These are phyloP conservation scores for Pasiphila rectangulata DNA, from an alignment of 2,888 invertebrate species.

Conservation along the genomic window DNA sequence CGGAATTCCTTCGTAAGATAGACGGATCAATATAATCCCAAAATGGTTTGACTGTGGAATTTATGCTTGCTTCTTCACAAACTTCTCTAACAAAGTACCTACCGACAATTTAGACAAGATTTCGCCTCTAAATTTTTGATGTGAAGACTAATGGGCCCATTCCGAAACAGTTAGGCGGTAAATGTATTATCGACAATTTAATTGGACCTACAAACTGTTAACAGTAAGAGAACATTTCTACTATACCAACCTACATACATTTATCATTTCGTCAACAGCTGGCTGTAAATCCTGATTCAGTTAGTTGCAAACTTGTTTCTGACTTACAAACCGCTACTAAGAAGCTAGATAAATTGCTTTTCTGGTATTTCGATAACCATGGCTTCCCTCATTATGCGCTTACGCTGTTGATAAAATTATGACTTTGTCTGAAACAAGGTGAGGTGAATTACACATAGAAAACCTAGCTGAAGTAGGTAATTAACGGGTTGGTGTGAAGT, in stretches of 20 bases:
- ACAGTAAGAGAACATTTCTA: constrained; percentile 22
- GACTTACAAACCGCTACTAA: background rate
- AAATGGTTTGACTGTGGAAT: constrained; percentile 3
- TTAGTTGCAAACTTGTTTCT: constrained; percentile 1
- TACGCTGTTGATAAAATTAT: background rate
- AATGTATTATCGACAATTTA: constrained; percentile 30
- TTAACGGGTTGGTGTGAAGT: constrained; percentile 42
- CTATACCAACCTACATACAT: constrained; percentile 1
- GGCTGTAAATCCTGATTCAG: background rate
- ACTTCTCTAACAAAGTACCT: constrained; percentile 3
- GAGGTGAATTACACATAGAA: background rate
- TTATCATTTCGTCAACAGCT: constrained; percentile 11
- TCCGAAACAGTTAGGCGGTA: constrained; percentile 24
- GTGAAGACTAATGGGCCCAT: constrained; percentile 29
- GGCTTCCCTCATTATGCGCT: background rate
- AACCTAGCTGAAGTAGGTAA: constrained; percentile 27
- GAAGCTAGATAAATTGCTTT: background rate
- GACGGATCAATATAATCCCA: constrained; percentile 1
- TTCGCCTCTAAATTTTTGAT: constrained; percentile 15
- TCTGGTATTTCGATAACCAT: too few species aligned
- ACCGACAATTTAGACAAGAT: constrained; percentile 14
- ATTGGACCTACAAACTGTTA: constrained; percentile 35
- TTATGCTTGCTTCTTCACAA: background rate
- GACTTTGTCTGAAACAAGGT: background rate
- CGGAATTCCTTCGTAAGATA: constrained; percentile 34